phyloP scores from a whole-genome alignment of 2,888 invertebrate species.

The Drosophila monieri region DNA sequence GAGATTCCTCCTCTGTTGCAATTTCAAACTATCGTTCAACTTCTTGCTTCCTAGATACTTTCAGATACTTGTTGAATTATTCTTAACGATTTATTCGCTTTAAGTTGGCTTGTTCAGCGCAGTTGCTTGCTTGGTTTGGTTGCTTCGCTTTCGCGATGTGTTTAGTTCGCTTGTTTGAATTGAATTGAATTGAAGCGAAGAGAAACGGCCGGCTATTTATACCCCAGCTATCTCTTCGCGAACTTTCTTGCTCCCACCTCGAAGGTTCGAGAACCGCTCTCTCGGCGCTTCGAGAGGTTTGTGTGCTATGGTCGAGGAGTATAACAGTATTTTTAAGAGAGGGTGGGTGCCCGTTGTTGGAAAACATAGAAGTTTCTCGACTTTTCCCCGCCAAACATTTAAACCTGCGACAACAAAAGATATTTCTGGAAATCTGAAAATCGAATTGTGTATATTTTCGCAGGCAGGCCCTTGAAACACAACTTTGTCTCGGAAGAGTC shows the following conservation, averaged over 20 bases:
- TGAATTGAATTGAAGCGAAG: slow-evolving; percentile 48
- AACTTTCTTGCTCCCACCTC: slow-evolving; percentile 53
- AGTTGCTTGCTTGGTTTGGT: slow-evolving; percentile 33
- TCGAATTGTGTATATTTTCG: neutral
- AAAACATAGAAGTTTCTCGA: no score
- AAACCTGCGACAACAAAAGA: slow-evolving; percentile 1
- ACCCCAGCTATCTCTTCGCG: slow-evolving; percentile 47
- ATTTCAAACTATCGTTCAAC: slow-evolving; percentile 1
- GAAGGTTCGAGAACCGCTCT: slow-evolving; percentile 58
- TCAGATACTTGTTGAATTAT: neutral
- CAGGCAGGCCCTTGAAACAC: no score
- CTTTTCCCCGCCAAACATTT: neutral
- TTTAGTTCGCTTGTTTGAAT: slow-evolving; percentile 60
- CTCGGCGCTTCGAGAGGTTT: slow-evolving; percentile 31
- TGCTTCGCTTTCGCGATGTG: slow-evolving; percentile 37
- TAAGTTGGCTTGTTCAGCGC: slow-evolving; percentile 54
- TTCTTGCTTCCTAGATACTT: neutral
- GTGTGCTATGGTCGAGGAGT: neutral
- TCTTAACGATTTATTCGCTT: slow-evolving; percentile 12
- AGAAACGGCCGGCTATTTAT: slow-evolving; percentile 60
- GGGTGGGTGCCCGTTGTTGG: no score
- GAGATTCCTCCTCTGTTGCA: neutral
- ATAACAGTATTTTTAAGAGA: neutral
- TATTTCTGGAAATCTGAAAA: neutral
- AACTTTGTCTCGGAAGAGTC: no score